These are phyloP conservation scores for Tiliqua scincoides DNA, from an alignment of 2,113 vertebrate species.

Conservation along the genomic window DNA sequence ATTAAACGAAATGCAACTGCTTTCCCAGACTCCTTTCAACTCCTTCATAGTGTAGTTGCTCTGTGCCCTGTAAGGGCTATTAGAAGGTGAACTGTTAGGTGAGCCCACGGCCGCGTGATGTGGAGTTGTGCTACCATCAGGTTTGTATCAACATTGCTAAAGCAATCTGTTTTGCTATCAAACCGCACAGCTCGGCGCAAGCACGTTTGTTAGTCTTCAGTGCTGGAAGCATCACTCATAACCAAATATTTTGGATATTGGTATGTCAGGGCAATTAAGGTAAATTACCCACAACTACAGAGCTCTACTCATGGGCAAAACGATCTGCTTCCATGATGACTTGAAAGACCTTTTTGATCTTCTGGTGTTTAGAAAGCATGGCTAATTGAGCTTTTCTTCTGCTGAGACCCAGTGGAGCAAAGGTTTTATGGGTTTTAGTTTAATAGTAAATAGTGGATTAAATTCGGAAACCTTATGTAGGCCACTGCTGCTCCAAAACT, in stretches of 20 bases:
- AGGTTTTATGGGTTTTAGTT: slow-evolving; percentile 27
- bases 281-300: slow-evolving; percentile 54
- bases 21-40: slow-evolving; percentile 37
- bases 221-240: slow-evolving; percentile 30
- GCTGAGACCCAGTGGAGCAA: slow-evolving; percentile 34
- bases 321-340: slow-evolving; percentile 38
- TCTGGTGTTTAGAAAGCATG: slow-evolving; percentile 51
- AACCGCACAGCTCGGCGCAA: slow-evolving; percentile 21
- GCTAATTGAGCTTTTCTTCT: slow-evolving; percentile 51
- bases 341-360: slow-evolving; percentile 55
- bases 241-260: slow-evolving; percentile 38
- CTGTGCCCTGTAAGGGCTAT: neutral
- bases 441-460: slow-evolving; percentile 17
- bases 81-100: slow-evolving; percentile 5
- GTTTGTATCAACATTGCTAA: slow-evolving; percentile 26
- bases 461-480: slow-evolving; percentile 50
- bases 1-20: slow-evolving; percentile 32
- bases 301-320: slow-evolving; percentile 34
- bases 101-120: neutral
- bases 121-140: neutral
- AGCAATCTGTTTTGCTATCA: slow-evolving; percentile 31
- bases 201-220: neutral
- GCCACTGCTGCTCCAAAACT: slow-evolving; percentile 47
- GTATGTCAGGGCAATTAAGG: slow-evolving; percentile 41
- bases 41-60: neutral